Percentiles rank a stretch among this genome's conserved stretches.
These are phyloP conservation scores for Cantharis lateralis DNA, from an alignment of 2,888 invertebrate genomes.

Conservation along the genomic window DNA sequence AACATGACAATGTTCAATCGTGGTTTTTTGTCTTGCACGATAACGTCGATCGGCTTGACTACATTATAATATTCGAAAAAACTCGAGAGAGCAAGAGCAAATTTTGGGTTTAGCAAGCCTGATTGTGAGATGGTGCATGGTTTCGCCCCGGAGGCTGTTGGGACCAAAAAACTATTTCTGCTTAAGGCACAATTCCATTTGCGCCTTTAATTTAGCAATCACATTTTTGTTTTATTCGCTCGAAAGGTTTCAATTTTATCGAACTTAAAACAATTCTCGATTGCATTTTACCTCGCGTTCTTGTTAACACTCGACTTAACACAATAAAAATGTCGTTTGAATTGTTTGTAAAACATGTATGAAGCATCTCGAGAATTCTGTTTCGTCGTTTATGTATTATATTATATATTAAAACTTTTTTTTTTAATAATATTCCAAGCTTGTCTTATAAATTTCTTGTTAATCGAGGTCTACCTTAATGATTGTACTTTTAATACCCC, in stretches of 20 bases:
- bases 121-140: background rate
- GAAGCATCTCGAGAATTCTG: background rate
- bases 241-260: slow-evolving; percentile 3
- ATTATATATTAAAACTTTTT: background rate
- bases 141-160: background rate
- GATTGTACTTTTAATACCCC: background rate
- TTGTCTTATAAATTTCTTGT: background rate
- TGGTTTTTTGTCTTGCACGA: background rate
- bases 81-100: background rate
- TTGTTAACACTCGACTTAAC: slow-evolving; percentile 1
- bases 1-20: background rate
- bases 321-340: slow-evolving; percentile 1
- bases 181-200: background rate
- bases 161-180: background rate
- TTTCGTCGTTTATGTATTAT: background rate
- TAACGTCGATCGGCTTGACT: background rate
- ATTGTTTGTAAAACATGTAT: background rate
- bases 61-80: background rate
- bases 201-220: background rate
- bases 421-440: background rate
- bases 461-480: background rate
- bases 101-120: background rate
- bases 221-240: slow-evolving; percentile 3
- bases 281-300: slow-evolving; percentile 3
- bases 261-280: slow-evolving; percentile 3